phyloP scores from a whole-genome alignment of 2,797 vertebrate genomes.

The Steatocranus sp. region DNA sequence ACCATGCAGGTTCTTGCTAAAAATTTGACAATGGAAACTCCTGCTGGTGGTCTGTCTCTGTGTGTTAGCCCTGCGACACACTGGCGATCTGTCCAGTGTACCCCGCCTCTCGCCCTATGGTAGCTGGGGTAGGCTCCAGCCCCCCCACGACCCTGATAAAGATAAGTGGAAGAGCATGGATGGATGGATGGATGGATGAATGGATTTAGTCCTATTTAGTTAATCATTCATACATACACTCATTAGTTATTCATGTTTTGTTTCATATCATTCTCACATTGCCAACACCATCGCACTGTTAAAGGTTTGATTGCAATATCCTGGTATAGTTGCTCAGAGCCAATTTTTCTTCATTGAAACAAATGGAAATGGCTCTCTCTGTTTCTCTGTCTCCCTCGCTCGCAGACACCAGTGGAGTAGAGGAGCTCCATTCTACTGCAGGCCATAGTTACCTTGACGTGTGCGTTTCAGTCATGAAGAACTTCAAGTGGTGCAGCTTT shows the following conservation, averaged over 20 bases:
- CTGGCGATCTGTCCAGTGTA: neutral
- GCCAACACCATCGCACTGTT: neutral
- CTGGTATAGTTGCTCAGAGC: neutral
- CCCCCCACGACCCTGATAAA: neutral
- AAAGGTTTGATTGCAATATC: neutral
- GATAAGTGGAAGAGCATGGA: neutral
- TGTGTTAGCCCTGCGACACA: neutral
- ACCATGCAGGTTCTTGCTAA: neutral
- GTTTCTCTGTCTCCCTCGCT: neutral
- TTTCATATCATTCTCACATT: neutral
- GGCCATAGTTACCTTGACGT: conserved; percentile 10
- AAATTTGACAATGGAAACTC: neutral
- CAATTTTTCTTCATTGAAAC: neutral
- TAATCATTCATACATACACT: neutral
- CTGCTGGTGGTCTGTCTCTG: neutral
- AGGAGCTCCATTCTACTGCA: neutral
- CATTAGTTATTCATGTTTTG: neutral
- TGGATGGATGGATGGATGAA: neutral
- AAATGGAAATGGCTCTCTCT: neutral
- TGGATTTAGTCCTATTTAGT: neutral
- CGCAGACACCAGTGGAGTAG: neutral
- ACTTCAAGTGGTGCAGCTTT: conserved; percentile 23
- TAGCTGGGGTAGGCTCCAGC: neutral
- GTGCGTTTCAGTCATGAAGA: conserved; percentile 14
- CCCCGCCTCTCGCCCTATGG: neutral